These are phyloP conservation scores for Hymenochirus boettgeri DNA, from an alignment of 2,113 vertebrate genomes.

Conservation along the genomic window DNA sequence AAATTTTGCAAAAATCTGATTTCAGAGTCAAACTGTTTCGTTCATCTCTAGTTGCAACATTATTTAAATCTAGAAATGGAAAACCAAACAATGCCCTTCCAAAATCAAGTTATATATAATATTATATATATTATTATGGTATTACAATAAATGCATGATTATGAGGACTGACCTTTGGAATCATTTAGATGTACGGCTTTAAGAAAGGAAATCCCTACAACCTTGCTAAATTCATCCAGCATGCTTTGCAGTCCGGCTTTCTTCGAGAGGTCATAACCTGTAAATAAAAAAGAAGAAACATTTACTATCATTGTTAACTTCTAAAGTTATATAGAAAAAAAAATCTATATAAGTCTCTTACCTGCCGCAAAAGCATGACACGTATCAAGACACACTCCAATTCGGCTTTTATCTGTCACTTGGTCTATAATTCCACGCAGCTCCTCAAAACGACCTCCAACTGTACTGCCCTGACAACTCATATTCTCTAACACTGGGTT, in stretches of 20 bases:
- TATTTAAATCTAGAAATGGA: too few species aligned
- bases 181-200: slow-evolving; percentile 71
- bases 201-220: slow-evolving; percentile 64
- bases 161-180: slow-evolving; percentile 63
- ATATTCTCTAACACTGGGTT: slow-evolving; percentile 70
- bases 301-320: neutral
- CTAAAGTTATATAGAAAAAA: neutral
- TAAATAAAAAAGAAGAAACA: neutral
- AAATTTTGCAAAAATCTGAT: too few species aligned
- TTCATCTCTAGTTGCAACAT: too few species aligned
- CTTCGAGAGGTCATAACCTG: slow-evolving; percentile 65
- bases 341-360: slow-evolving; percentile 38
- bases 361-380: slow-evolving; percentile 73
- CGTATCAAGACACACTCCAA: slow-evolving; percentile 70
- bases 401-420: slow-evolving; percentile 63
- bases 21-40: too few species aligned
- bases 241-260: slow-evolving; percentile 59
- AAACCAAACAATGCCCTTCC: too few species aligned
- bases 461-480: slow-evolving; percentile 67
- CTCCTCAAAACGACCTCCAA: slow-evolving; percentile 66
- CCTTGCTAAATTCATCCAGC: slow-evolving; percentile 63
- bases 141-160: too few species aligned
- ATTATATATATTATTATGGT: too few species aligned
- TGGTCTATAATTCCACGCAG: slow-evolving; percentile 63
- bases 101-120: too few species aligned